Evolutionary conservation across 2,797 vertebrate genomes (phyloP).

Genomic region (Gymnothorax reevesii): DNA sequence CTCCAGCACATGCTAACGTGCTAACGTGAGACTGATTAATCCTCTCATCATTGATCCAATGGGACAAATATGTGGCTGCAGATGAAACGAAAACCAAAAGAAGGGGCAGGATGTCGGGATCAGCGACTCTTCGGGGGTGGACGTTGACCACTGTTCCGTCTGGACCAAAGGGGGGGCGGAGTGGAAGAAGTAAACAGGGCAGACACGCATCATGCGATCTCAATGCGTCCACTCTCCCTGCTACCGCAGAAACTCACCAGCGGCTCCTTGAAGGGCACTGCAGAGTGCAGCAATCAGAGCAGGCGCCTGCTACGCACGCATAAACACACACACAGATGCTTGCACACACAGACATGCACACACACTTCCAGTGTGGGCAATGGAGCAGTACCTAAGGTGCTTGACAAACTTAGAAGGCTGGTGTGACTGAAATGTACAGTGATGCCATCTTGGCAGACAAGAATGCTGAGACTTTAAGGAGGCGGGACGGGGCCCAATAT

Average conservation of each 20-base stretch:
- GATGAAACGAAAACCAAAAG: constrained; percentile 38
- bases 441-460: not conserved
- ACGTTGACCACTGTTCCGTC: constrained; percentile 41
- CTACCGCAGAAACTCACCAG: too few species aligned
- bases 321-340: too few species aligned
- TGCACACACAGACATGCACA: too few species aligned
- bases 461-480: not conserved
- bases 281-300: too few species aligned
- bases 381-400: too few species aligned
- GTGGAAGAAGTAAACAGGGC: constrained; percentile 24
- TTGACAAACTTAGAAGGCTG: too few species aligned
- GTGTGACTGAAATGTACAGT: too few species aligned
- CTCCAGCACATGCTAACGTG: constrained; percentile 5
- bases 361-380: too few species aligned
- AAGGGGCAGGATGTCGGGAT: not conserved
- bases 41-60: constrained; percentile 9
- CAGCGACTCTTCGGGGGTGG: constrained; percentile 16
- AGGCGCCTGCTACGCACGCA: too few species aligned
- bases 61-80: not conserved
- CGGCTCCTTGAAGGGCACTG: too few species aligned
- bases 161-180: constrained; percentile 26
- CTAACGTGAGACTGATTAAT: constrained; percentile 8
- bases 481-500: not conserved
- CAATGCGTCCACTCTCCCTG: too few species aligned
- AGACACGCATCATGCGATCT: not conserved